These are phyloP conservation scores for Uropsilus gracilis DNA, from an alignment of 2,113 vertebrate species.

Conservation along the genomic window DNA sequence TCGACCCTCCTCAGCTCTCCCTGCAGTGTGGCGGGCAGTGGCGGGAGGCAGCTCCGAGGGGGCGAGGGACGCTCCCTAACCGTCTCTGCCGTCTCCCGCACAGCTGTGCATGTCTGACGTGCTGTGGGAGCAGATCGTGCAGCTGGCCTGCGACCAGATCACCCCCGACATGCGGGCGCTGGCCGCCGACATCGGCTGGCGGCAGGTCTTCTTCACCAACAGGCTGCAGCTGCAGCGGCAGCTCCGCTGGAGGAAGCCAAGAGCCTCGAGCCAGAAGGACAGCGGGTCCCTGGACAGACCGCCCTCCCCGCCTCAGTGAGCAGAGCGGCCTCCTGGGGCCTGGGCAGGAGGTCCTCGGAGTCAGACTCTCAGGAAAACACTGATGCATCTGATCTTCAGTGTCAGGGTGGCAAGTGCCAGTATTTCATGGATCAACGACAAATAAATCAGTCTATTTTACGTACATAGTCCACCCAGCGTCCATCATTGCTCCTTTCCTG, in stretches of 20 bases:
- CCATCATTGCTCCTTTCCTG: neutral
- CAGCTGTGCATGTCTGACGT: conserved; percentile 84
- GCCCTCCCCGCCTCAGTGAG: fast-evolving
- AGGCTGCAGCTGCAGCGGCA: conserved; percentile 89
- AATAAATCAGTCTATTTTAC: conserved; percentile 23
- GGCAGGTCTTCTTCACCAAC: conserved; percentile 84
- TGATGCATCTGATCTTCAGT: neutral
- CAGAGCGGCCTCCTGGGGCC: too few relatives aligned
- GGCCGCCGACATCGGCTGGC: conserved; percentile 84
- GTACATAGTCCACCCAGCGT: neutral
- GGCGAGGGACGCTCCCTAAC: neutral
- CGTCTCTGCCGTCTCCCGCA: conserved; percentile 8
- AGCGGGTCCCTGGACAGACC: fast-evolving
- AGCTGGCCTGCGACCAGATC: conserved; percentile 74
- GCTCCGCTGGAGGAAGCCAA: conserved; percentile 84
- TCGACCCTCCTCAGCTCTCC: too few relatives aligned
- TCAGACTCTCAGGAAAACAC: neutral
- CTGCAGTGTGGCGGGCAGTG: too few relatives aligned
- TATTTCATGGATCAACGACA: neutral
- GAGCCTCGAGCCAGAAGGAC: neutral
- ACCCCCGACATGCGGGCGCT: conserved; percentile 84
- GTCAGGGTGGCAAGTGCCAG: neutral
- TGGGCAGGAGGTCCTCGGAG: neutral
- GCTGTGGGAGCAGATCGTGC: conserved; percentile 86
- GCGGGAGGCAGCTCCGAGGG: neutral